phyloP scores from a whole-genome alignment of 2,113 vertebrate genomes.

The Elgaria multicarinata region DNA sequence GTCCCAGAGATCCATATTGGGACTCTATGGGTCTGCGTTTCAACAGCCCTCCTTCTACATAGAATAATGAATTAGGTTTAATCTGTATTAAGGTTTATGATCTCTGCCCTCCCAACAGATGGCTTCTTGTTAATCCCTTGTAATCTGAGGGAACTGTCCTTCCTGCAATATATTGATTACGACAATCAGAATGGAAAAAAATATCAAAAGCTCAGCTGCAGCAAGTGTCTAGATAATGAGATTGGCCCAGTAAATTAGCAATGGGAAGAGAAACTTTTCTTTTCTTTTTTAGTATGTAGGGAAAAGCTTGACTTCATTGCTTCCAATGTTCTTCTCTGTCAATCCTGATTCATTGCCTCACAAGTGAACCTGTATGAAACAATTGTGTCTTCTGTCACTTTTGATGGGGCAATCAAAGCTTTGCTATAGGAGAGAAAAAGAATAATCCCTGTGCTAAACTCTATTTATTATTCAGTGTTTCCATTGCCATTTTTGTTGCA shows the following conservation, averaged over 20 bases:
- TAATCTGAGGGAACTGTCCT: constrained; percentile 31
- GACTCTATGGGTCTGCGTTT: too few relatives aligned
- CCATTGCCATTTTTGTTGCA: neutral
- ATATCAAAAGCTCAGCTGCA: neutral
- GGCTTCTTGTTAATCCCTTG: constrained; percentile 38
- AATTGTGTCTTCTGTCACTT: constrained; percentile 19
- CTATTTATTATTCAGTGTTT: neutral
- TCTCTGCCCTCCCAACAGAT: constrained; percentile 55
- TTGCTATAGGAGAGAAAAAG: constrained; percentile 53
- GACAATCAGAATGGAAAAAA: constrained; percentile 4
- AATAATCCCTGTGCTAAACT: constrained; percentile 5
- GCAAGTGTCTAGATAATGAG: neutral
- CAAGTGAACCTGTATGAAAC: constrained; percentile 59
- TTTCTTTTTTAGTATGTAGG: constrained; percentile 26
- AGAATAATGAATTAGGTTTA: constrained; percentile 17
- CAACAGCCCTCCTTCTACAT: neutral
- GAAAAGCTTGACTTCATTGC: constrained; percentile 42
- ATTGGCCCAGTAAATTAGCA: neutral
- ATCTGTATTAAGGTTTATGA: constrained; percentile 57
- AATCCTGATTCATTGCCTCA: constrained; percentile 64
- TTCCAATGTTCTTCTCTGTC: constrained; percentile 54
- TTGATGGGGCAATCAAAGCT: constrained; percentile 62
- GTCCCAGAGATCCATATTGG: too few relatives aligned
- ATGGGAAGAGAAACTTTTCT: neutral
- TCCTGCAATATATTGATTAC: constrained; percentile 33